Conservation (phyloP, 2,113 vertebrate genomes). For the Amphiprion percula region DNA sequence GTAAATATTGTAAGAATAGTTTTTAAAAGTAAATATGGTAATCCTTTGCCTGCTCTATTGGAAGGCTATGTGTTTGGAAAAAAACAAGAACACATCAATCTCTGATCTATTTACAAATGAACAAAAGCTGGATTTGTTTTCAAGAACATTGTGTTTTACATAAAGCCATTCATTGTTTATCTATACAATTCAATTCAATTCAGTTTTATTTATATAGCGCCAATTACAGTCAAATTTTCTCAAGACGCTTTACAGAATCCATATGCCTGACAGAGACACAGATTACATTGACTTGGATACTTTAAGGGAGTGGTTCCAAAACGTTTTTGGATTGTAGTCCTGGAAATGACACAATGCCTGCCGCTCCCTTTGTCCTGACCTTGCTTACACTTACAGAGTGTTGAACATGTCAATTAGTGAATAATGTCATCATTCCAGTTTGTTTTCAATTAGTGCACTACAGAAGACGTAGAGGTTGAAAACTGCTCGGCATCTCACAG, state of each 20-base stretch:
- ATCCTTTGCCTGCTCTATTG: not conserved
- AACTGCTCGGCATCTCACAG: too few relatives aligned
- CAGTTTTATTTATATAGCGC: too few relatives aligned
- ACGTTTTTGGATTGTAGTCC: not conserved
- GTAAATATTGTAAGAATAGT: not conserved
- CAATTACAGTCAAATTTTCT: too few relatives aligned
- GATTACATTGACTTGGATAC: not conserved
- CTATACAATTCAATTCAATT: not conserved
- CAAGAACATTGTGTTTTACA: not conserved
- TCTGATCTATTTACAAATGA: not conserved
- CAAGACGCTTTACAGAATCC: too few relatives aligned
- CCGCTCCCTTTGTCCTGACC: constrained; percentile 12
- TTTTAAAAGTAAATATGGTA: too few relatives aligned
- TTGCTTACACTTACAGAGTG: not conserved
- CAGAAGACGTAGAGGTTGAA: too few relatives aligned
- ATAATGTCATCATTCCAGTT: not conserved
- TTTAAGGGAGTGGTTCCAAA: constrained; percentile 26
- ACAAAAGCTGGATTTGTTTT: not conserved
- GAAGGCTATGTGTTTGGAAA: not conserved
- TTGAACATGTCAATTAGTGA: not conserved
- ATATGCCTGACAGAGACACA: too few relatives aligned
- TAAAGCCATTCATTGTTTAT: not conserved
- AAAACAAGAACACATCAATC: not conserved
- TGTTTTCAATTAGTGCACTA: not conserved
- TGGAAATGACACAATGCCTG: constrained; percentile 14